Base-by-base conservation (phyloP, 2,888 invertebrate genomes). In the Macrosiphum euphorbiae region DNA sequence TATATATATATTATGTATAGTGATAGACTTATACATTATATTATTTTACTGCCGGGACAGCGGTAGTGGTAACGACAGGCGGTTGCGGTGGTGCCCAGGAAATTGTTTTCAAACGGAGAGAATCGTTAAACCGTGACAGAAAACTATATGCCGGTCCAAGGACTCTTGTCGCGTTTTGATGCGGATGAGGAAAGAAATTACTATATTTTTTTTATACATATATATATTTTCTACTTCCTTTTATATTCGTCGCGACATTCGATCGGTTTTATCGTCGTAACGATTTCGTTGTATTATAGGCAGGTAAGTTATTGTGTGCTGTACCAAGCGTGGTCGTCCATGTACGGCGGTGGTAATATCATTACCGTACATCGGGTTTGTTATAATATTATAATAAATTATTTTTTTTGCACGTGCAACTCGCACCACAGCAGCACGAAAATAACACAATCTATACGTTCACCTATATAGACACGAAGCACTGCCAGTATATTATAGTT, bases 71-170 rank as follows among this genome's bases (percentile, higher is more conserved):
- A 84, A 78, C 55, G n/a, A 85, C 20, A 47, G 55, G 52, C 91
- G 52, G 26, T 44, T 55, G 55, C 92, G 55, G 84, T 28, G 35
- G 84, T 84, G 93, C 26, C 61, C 89, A 93, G 93, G 93, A 93
- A 93, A 93, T 93, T 52, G 90, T 93, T 93, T 93, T 93, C 90
- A 93, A 93, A 93, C 61, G 44, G 89, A 85, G 89, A 93, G 93
- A 93, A 93, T 93, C 93, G 85, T 93, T 93, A 93, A 93, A 93
- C 93, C 93, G 93, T 93, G 93, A 93, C 93, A 90, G 90, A 93
- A 93, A 93, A 93, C 89, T 55, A 24, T 92, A 92, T 52, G 93
- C 84, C 89, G 93, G 90, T 93, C 93, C 93, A 93, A 93, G 93
- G 93, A 93, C 93, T 93, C 89, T n/a, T 44, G 84, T 78, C 86